phyloP scores from a whole-genome alignment of 2,888 invertebrate genomes.

The Orchesella flavescens region DNA sequence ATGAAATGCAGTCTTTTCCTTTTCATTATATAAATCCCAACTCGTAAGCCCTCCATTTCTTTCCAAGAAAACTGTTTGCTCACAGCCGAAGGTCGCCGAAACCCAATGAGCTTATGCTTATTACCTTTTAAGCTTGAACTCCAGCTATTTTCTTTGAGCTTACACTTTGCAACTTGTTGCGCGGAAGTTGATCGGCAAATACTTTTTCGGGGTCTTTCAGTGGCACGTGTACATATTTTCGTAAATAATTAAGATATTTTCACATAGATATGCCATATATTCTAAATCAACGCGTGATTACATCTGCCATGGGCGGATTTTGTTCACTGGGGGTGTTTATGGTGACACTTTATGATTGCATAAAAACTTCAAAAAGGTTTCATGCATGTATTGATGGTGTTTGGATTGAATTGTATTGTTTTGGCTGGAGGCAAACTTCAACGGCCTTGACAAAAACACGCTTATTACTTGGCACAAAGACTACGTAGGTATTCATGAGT shows the following conservation, averaged over 20 bases:
- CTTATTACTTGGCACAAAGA: no score
- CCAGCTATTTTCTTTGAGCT: background rate
- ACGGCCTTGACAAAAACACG: no score
- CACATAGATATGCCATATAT: background rate
- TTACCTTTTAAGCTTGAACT: background rate
- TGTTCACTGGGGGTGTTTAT: background rate
- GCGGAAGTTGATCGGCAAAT: slow-evolving; percentile 25
- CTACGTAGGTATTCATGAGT: no score
- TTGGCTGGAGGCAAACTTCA: no score
- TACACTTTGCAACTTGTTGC: slow-evolving; percentile 38
- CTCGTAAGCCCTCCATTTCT: background rate
- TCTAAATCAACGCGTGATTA: no score
- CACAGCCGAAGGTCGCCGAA: background rate
- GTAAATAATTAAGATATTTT: slow-evolving; percentile 22
- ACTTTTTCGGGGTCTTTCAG: slow-evolving; percentile 29
- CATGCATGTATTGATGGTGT: background rate
- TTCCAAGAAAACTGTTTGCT: no score
- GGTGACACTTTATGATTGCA: background rate
- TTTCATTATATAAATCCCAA: background rate
- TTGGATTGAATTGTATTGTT: background rate
- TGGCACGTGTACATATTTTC: slow-evolving; percentile 34
- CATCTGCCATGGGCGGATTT: background rate
- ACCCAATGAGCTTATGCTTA: no score
- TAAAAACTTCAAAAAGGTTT: background rate
- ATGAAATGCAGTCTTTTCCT: background rate